Percentiles rank a stretch among this genome's conserved stretches.
Evolutionary conservation across 1,140 invertebrate genomes (phyloP).

Genomic region (Lepidurus arcticus): DNA sequence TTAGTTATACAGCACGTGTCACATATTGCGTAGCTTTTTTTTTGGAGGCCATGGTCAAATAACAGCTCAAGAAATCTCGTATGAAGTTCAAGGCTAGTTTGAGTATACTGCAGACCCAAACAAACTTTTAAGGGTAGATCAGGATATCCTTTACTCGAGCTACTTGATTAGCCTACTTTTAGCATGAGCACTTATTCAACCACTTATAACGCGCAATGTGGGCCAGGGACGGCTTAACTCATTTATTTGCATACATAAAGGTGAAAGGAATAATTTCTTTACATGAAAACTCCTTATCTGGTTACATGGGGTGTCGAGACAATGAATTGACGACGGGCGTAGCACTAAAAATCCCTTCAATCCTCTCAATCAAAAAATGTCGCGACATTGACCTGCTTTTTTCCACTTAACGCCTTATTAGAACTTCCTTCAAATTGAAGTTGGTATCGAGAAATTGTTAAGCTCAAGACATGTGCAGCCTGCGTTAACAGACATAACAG

Average conservation of each 20-base stretch:
- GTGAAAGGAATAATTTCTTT: not conserved
- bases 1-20: not conserved
- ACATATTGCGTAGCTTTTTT: not conserved
- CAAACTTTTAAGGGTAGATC: not conserved
- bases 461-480: not conserved
- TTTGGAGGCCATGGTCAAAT: not conserved
- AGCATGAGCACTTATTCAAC: not conserved
- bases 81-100: not conserved
- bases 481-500: not conserved
- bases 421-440: conserved; percentile 1
- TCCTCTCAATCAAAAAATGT: not conserved
- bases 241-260: not conserved
- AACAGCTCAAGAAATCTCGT: not conserved
- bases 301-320: not conserved
- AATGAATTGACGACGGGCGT: not conserved
- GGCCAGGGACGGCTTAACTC: not conserved
- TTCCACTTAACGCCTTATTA: not conserved
- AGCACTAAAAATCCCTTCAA: not conserved
- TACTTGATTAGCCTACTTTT: conserved; percentile 5
- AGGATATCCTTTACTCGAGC: not conserved
- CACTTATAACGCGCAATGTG: not conserved
- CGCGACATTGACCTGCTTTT: conserved; percentile 5
- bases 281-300: not conserved
- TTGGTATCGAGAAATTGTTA: not conserved
- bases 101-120: not conserved